These are phyloP conservation scores for Chaenodraco wilsoni DNA, from an alignment of 2,797 vertebrate genomes.

Conservation along the genomic window DNA sequence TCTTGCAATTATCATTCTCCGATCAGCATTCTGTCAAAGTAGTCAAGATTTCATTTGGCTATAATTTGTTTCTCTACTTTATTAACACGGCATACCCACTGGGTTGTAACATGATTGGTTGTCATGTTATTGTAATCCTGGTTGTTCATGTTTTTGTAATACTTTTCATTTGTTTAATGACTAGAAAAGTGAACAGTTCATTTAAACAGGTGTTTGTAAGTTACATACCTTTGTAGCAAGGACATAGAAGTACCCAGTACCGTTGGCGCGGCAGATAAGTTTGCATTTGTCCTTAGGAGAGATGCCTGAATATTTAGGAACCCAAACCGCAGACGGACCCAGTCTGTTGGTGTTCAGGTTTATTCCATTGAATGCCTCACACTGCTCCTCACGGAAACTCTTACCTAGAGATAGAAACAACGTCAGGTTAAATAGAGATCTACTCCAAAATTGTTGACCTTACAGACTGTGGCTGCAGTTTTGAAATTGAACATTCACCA, in stretches of 20 bases:
- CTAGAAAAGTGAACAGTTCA: neutral
- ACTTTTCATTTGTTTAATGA: neutral
- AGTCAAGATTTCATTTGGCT: constrained; percentile 15
- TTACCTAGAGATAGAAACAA: constrained; percentile 79
- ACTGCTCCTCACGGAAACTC: constrained; percentile 96
- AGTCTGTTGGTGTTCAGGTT: constrained; percentile 94
- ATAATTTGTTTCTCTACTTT: constrained; percentile 11
- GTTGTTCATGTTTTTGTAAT: constrained; percentile 11
- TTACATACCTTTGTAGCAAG: constrained; percentile 90
- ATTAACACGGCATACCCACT: neutral
- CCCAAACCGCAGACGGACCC: constrained; percentile 90
- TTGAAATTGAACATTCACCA: too few relatives aligned
- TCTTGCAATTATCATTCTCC: constrained; percentile 28
- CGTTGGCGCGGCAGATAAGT: constrained; percentile 94
- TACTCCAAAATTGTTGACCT: neutral
- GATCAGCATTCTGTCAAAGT: constrained; percentile 31
- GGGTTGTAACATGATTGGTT: neutral
- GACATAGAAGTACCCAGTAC: constrained; percentile 97
- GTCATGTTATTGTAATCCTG: constrained; percentile 1
- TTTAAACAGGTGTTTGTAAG: neutral
- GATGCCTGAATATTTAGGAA: constrained; percentile 95
- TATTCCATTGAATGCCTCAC: constrained; percentile 93
- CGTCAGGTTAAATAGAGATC: neutral
- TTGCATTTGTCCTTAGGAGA: constrained; percentile 95
- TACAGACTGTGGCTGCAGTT: neutral